Conservation (phyloP, 2,113 vertebrate species). For the Ammodytes dubius region DNA sequence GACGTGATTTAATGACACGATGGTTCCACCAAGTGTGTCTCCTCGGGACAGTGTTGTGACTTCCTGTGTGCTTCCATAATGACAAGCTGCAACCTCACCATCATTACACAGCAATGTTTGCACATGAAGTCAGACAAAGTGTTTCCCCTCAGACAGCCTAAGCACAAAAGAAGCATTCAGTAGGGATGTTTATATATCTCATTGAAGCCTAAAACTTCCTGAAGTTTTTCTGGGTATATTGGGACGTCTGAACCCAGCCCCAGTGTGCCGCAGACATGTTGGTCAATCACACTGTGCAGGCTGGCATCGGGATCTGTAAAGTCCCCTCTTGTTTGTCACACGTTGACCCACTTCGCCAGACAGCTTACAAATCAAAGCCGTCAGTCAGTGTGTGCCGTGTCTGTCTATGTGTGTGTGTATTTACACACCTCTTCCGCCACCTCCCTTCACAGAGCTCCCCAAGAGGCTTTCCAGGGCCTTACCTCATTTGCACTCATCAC, state of each 20-base stretch:
- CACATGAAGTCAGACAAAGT: slow-evolving; percentile 21
- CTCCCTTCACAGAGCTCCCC: slow-evolving; percentile 60
- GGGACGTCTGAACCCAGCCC: slow-evolving; percentile 25
- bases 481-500: slow-evolving; percentile 85
- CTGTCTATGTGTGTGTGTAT: slow-evolving; percentile 42
- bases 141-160: not conserved
- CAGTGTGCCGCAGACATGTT: slow-evolving; percentile 41
- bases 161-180: slow-evolving; percentile 28
- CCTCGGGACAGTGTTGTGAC: slow-evolving; percentile 17
- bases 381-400: slow-evolving; percentile 41
- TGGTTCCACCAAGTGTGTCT: slow-evolving; percentile 21
- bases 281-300: slow-evolving; percentile 51
- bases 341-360: slow-evolving; percentile 79
- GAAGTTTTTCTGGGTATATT: slow-evolving; percentile 20
- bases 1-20: slow-evolving; percentile 61
- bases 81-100: slow-evolving; percentile 36
- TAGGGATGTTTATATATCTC: slow-evolving; percentile 35
- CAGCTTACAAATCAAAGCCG: slow-evolving; percentile 69
- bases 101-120: slow-evolving; percentile 33
- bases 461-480: slow-evolving; percentile 70
- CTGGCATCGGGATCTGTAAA: slow-evolving; percentile 61
- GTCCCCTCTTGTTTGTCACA: slow-evolving; percentile 75
- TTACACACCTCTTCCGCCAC: slow-evolving; percentile 65
- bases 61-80: slow-evolving; percentile 43
- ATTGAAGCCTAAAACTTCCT: slow-evolving; percentile 29